Evolutionary conservation across 2,797 vertebrate species (phyloP).

Genomic region (Meriones psammophilus): DNA sequence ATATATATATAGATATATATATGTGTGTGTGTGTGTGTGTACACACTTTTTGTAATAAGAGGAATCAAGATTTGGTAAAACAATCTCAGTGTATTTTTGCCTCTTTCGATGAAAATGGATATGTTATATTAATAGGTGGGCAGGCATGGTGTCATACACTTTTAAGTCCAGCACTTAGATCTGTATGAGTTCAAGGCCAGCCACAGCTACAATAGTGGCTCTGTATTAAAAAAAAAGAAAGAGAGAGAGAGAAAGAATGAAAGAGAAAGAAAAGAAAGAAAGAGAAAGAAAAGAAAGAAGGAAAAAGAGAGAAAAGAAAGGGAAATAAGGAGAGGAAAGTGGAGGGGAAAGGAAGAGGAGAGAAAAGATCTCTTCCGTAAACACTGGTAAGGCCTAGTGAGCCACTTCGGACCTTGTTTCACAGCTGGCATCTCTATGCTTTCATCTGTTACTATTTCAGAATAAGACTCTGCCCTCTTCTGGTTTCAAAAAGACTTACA

Average conservation of each 20-base stretch:
- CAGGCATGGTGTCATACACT: neutral
- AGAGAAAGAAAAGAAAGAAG: accelerated
- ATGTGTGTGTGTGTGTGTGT: too few relatives aligned
- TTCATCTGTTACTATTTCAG: slow-evolving; percentile 42
- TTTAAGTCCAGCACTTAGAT: neutral
- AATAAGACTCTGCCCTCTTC: slow-evolving; percentile 81
- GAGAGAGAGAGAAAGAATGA: too few relatives aligned
- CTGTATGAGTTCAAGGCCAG: neutral
- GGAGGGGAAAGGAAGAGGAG: neutral
- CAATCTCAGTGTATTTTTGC: slow-evolving; percentile 3
- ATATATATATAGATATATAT: too few relatives aligned
- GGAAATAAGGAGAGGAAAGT: too few relatives aligned
- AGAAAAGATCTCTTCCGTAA: neutral
- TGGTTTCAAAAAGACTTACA: slow-evolving; percentile 70
- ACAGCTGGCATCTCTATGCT: neutral
- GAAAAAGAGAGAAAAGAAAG: accelerated
- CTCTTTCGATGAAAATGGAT: slow-evolving; percentile 25
- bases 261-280: accelerated
- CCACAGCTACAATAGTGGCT: neutral
- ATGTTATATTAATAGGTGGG: neutral
- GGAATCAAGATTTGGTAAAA: slow-evolving; percentile 49
- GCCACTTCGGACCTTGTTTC: neutral
- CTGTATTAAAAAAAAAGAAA: neutral
- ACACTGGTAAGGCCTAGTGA: slow-evolving; percentile 17
- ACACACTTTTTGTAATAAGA: slow-evolving; percentile 17